These are phyloP conservation scores for Aporrectodea caliginosa DNA, from an alignment of 1,140 invertebrate genomes.

Conservation along the genomic window DNA sequence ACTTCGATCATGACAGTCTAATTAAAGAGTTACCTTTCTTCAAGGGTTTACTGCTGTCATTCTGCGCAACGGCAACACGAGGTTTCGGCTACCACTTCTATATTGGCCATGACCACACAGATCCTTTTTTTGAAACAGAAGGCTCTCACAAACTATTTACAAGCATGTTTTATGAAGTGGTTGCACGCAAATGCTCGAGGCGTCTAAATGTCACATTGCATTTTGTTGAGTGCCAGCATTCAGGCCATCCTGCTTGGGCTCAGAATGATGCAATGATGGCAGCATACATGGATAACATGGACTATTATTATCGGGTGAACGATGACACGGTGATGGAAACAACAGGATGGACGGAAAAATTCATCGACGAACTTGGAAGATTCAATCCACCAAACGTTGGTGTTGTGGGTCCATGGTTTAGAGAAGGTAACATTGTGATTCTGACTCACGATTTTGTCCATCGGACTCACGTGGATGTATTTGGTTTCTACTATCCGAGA, in stretches of 20 bases:
- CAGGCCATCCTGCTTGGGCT: conserved; percentile 33
- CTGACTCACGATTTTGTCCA: conserved; percentile 35
- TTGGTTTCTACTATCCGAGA: conserved; percentile 34
- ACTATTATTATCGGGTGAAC: conserved; percentile 33
- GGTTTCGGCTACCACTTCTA: conserved; percentile 32
- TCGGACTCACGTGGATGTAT: conserved; percentile 33
- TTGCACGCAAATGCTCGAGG: conserved; percentile 12
- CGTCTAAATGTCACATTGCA: conserved; percentile 30
- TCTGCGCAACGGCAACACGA: conserved; percentile 26
- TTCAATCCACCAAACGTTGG: conserved; percentile 31
- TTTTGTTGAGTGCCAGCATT: conserved; percentile 32
- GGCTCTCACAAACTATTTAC: conserved; percentile 24
- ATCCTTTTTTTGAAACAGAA: conserved; percentile 24
- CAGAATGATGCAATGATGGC: conserved; percentile 36
- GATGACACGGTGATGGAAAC: conserved; percentile 34
- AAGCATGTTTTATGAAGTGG: conserved; percentile 11
- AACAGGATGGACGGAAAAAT: conserved; percentile 33
- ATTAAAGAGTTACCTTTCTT: conserved; percentile 29
- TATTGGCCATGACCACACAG: conserved; percentile 31
- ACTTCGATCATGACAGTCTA: conserved; percentile 16
- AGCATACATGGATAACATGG: conserved; percentile 34
- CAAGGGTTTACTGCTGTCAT: conserved; percentile 28
- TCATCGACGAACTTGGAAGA: conserved; percentile 29
- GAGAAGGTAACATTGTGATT: conserved; percentile 30
- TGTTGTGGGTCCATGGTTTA: conserved; percentile 34